Percentiles rank a stretch among this genome's conserved stretches.
These are phyloP conservation scores for Shargacucullia verbasci DNA, from an alignment of 2,888 invertebrate genomes.

Conservation along the genomic window DNA sequence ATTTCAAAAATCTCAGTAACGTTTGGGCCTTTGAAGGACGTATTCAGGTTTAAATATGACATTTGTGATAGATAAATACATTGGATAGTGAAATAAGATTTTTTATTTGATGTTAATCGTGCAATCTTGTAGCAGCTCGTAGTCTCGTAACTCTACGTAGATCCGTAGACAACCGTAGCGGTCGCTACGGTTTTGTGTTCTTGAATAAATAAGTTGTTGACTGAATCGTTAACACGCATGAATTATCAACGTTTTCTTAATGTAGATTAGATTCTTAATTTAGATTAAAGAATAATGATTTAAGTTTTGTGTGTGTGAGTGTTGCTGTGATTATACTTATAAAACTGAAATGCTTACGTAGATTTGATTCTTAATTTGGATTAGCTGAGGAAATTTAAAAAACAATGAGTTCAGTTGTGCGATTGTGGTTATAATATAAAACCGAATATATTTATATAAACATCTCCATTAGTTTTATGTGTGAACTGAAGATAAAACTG, in stretches of 20 bases:
- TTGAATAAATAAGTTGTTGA: constrained; percentile 17
- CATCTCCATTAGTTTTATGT: constrained; percentile 39
- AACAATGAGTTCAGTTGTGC: no score
- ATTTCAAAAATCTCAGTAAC: constrained; percentile 48
- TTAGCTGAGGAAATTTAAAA: no score
- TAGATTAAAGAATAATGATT: no score
- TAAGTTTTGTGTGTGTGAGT: no score
- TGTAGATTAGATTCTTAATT: no score
- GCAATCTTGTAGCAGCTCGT: constrained; percentile 28
- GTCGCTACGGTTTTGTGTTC: constrained; percentile 10
- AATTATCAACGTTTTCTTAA: no score
- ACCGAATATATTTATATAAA: constrained; percentile 21
- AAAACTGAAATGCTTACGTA: constrained; percentile 16
- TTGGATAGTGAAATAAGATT: constrained; percentile 6
- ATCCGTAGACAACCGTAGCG: constrained; percentile 24
- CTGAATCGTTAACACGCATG: constrained; percentile 13
- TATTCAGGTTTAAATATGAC: constrained; percentile 18
- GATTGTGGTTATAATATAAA: no score
- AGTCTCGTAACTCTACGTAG: constrained; percentile 13
- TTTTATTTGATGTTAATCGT: constrained; percentile 9
- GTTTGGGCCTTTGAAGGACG: constrained; percentile 12
- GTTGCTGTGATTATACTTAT: constrained; percentile 23
- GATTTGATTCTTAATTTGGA: no score
- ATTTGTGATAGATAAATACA: constrained; percentile 14
- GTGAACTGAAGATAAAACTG: constrained; percentile 14